A percentile compares a stretch with the other conserved stretches of the same genome.
These are phyloP conservation scores for Alosa sapidissima DNA, from an alignment of 2,797 vertebrate species.

Conservation along the genomic window DNA sequence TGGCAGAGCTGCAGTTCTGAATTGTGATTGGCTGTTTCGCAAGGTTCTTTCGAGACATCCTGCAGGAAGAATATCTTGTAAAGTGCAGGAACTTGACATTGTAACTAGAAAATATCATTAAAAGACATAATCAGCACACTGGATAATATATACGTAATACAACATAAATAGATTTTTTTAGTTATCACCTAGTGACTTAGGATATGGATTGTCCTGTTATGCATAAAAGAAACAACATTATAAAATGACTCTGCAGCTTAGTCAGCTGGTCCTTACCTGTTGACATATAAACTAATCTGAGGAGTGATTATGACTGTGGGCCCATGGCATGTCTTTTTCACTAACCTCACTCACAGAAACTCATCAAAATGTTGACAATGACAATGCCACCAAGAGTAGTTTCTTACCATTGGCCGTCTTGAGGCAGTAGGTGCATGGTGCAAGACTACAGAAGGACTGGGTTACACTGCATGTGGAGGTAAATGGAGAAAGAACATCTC, in stretches of 20 bases:
- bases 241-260: neutral
- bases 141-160: no score
- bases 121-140: no score
- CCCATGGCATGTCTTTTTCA: conserved; percentile 70
- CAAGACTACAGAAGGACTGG: conserved; percentile 59
- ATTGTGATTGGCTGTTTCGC: conserved; percentile 68
- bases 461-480: conserved; percentile 70
- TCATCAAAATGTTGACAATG: neutral
- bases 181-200: no score
- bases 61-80: conserved; percentile 42
- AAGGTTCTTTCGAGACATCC: conserved; percentile 65
- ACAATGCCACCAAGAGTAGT: neutral
- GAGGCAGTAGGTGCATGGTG: conserved; percentile 76
- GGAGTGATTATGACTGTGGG: conserved; percentile 75
- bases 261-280: conserved; percentile 76
- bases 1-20: conserved; percentile 69
- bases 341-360: conserved; percentile 47
- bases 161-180: no score
- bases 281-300: conserved; percentile 84
- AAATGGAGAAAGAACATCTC: conserved; percentile 81
- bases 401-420: conserved; percentile 37
- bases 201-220: no score
- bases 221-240: neutral
- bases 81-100: neutral
- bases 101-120: neutral